phyloP scores from a whole-genome alignment of 2,113 vertebrate genomes.

The Rhipidura dahli region DNA sequence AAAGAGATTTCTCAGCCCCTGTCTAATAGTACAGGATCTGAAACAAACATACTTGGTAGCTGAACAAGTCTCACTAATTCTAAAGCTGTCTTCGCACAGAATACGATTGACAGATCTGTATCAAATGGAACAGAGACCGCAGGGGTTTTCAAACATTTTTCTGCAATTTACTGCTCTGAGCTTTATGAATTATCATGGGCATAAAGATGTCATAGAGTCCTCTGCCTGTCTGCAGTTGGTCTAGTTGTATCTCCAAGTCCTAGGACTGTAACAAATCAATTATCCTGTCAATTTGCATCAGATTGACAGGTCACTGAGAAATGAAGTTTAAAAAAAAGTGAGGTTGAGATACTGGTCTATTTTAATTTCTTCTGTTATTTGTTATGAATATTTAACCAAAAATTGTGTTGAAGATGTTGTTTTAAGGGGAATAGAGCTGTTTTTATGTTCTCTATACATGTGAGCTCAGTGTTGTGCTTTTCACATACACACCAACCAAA shows the following conservation, averaged over 20 bases:
- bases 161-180: background rate
- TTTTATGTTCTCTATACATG: background rate
- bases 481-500: rapidly evolving
- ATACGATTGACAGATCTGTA: background rate
- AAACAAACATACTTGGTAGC: background rate
- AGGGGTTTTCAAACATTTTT: background rate
- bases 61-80: background rate
- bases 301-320: background rate
- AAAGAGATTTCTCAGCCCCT: background rate
- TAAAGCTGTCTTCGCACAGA: background rate
- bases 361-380: background rate
- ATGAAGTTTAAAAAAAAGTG: background rate
- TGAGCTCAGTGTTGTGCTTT: background rate
- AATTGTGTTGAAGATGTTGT: background rate
- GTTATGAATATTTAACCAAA: background rate
- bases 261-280: background rate
- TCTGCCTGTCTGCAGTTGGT: background rate
- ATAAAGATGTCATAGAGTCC: background rate
- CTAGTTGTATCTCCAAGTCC: background rate
- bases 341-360: background rate
- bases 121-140: background rate
- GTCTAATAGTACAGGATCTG: background rate
- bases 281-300: background rate
- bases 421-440: background rate
- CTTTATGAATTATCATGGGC: background rate